phyloP scores from a whole-genome alignment of 2,797 vertebrate genomes.

The Melanotaenia maccullochi region DNA sequence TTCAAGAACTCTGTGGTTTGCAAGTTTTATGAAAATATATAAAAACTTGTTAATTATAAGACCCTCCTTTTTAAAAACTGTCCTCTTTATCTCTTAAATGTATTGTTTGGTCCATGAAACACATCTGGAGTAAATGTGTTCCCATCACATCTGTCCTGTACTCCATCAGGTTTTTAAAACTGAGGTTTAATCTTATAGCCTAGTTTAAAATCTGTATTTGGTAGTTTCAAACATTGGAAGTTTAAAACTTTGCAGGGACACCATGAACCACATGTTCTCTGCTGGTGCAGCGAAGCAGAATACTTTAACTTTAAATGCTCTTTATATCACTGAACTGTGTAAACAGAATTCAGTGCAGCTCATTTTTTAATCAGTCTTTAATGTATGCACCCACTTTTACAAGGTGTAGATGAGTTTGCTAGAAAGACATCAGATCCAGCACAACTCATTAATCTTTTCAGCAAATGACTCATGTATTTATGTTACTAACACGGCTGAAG shows the following conservation, averaged over 20 bases:
- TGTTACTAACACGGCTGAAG: constrained; percentile 8
- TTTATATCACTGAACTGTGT: not conserved
- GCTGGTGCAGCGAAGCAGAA: not conserved
- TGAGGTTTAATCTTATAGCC: not conserved
- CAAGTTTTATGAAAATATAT: too few species aligned
- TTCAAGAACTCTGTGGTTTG: too few species aligned
- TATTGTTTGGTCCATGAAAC: not conserved
- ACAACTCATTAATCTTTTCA: constrained; percentile 8
- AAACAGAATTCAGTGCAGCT: not conserved
- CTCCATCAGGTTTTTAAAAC: too few species aligned
- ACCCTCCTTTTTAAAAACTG: too few species aligned
- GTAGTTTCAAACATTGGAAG: too few species aligned
- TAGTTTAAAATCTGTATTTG: too few species aligned
- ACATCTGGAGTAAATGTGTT: not conserved
- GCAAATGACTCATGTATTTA: constrained; percentile 22
- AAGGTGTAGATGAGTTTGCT: not conserved
- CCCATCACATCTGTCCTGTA: too few species aligned
- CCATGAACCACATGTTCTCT: not conserved
- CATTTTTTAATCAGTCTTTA: not conserved
- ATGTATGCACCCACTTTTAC: not conserved
- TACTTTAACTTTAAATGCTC: not conserved
- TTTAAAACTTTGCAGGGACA: not conserved
- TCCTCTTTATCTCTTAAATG: too few species aligned
- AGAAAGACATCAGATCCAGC: not conserved
- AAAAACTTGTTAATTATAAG: too few species aligned